A percentile compares a stretch with the other conserved stretches of the same genome.
Conservation (phyloP, 23 tunicate genomes). For the Styela clava region DNA sequence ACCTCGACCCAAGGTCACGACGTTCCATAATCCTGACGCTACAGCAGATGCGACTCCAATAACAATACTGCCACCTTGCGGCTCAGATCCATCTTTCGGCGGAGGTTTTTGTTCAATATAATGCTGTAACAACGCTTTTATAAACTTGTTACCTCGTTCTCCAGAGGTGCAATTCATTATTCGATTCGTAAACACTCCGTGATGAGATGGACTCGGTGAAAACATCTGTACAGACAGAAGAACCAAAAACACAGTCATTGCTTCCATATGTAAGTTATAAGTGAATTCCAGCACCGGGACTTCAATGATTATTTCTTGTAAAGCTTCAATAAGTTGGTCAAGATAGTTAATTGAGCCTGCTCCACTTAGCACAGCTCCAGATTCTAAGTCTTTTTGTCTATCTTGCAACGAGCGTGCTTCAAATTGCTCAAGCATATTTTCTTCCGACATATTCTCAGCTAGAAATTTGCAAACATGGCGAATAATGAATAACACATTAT, state of each 20-base stretch:
- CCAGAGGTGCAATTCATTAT: conserved; percentile 1
- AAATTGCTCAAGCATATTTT: conserved; percentile 79
- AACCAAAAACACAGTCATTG: conserved; percentile 51
- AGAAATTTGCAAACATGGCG: conserved; percentile 71
- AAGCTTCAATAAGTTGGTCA: conserved; percentile 33
- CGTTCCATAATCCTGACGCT: conserved; percentile 48
- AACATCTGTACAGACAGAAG: conserved; percentile 78
- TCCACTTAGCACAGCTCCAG: conserved; percentile 40
- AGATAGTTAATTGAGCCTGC: conserved; percentile 21
- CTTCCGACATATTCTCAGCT: conserved; percentile 88
- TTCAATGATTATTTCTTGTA: conserved; percentile 48
- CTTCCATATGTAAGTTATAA: conserved; percentile 63
- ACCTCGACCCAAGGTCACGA: conserved; percentile 13
- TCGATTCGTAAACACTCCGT: conserved; percentile 29
- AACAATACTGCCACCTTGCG: conserved; percentile 70
- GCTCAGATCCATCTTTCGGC: conserved; percentile 26
- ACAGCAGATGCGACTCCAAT: conserved; percentile 71
- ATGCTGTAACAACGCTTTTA: conserved; percentile 50
- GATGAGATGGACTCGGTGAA: conserved; percentile 40
- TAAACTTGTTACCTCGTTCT: conserved; percentile 36
- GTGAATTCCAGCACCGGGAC: conserved; percentile 63
- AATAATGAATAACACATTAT: conserved; percentile 72
- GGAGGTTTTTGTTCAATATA: conserved; percentile 68
- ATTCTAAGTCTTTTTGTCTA: conserved; percentile 56
- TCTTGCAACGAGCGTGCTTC: conserved; percentile 68